Evolutionary conservation across 2,113 vertebrate species (phyloP), one percentile per base, ranked within the genome.

Genomic region (Aldabrachelys gigantea): DNA sequence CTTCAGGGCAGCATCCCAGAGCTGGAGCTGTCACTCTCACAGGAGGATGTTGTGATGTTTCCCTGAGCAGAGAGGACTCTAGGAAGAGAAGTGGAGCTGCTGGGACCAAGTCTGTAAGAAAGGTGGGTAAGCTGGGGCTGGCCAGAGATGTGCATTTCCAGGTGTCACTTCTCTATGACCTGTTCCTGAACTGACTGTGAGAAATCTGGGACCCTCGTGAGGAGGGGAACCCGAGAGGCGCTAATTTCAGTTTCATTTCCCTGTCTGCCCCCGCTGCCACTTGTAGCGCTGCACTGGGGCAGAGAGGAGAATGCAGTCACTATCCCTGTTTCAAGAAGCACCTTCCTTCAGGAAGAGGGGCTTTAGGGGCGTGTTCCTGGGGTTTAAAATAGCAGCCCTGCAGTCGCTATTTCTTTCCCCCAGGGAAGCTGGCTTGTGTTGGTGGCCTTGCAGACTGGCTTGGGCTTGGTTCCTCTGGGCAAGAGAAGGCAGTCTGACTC

Each of bases 181-280:
- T 79, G 84, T 83, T 92, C 87, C 92, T 90, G 92, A 96, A 87
- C 56, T 79, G 89, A 92, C 1, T 0, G 79, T 91, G 93, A 94
- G 94, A 89, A 92, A 47, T 93, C 56, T 50, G 24, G 94, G 93
- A 88, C 84, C 79, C 95, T 91, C 86, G 65, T 86, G 83, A 24
- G 41, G 38, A 52, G 27, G 78, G 44, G 38, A 81, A 89, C 65
- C 87, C 27, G 1, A 80, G 85, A 89, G 87, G 80, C 92, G 85
- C 1, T 1, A 19, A 83, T 91, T 93, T 89, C 81, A 85, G 49
- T 97, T 96, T 95, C 93, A 22, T 84, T 96, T 97, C 97, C 78
- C 95, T 65, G 4, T 88, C 91, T 90, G 88, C 52, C 88, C 88
- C 17, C 0, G 2, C 76, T 89, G 7, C 3, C 52, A 62, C 62